Evolutionary conservation across 64 coral and sea anemone genomes (phyloP).

Genomic region (Platygyra sinensis): DNA sequence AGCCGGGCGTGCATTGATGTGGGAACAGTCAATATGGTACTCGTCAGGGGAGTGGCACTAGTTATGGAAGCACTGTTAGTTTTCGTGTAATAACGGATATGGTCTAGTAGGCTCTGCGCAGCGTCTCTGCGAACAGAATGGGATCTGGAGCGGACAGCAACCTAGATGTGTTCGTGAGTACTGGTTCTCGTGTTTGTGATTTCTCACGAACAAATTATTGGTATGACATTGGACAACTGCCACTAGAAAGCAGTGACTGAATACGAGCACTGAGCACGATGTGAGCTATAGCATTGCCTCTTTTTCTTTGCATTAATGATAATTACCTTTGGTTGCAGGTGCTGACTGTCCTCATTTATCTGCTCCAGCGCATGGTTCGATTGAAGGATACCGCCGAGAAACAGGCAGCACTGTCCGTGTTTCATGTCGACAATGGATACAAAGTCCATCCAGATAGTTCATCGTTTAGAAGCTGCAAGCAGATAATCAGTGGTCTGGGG

Average conservation of each 20-base stretch:
- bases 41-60: constrained; percentile 52
- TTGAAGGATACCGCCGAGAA: constrained; percentile 89
- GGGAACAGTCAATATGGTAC: constrained; percentile 69
- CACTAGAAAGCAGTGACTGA: no score
- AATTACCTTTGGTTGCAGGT: constrained; percentile 45
- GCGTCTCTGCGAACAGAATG: constrained; percentile 65
- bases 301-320: not conserved
- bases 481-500: constrained; percentile 85
- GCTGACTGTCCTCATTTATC: constrained; percentile 80
- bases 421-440: constrained; percentile 83
- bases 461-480: constrained; percentile 82
- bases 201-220: no score
- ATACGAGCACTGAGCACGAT: not conserved
- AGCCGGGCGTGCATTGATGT: constrained; percentile 80
- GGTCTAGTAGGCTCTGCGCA: constrained; percentile 49
- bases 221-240: no score
- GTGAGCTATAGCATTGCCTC: not conserved
- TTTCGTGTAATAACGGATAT: constrained; percentile 73
- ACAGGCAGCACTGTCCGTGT: constrained; percentile 81
- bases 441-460: constrained; percentile 69
- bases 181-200: not conserved
- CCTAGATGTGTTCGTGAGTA: constrained; percentile 93
- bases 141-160: constrained; percentile 67
- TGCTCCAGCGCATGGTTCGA: constrained; percentile 74
- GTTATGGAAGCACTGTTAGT: constrained; percentile 69